These are phyloP conservation scores for Brachionus paranguensis DNA, from an alignment of 1,140 invertebrate species.

Conservation along the genomic window DNA sequence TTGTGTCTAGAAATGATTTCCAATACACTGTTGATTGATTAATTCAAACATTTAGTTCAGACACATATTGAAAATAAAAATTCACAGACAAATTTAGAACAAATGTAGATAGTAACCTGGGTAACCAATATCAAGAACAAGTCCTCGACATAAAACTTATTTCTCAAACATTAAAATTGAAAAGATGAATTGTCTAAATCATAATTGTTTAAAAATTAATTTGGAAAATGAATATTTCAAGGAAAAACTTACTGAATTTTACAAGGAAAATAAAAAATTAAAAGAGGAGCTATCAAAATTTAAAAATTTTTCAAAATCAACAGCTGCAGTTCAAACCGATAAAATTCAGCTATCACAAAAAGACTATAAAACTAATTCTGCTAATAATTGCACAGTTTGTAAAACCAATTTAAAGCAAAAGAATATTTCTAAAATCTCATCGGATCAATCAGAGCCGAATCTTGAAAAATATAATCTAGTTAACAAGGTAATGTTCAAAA, in stretches of 20 bases:
- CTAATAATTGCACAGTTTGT: not conserved
- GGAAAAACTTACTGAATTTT: conserved; percentile 26
- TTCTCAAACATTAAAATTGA: not conserved
- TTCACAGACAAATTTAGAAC: not conserved
- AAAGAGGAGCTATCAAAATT: not conserved
- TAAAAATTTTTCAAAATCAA: not conserved
- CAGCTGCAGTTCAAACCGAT: not conserved
- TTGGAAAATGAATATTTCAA: conserved; percentile 36
- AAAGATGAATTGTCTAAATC: not conserved
- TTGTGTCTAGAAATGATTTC: not conserved
- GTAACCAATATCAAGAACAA: not conserved
- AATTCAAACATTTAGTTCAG: not conserved
- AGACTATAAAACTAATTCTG: not conserved
- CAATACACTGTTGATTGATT: not conserved
- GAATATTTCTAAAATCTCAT: not conserved
- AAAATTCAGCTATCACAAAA: not conserved
- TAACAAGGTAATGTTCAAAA: conserved; percentile 17
- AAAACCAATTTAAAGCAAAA: not conserved
- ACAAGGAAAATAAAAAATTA: conserved; percentile 20
- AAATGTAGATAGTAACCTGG: not conserved
- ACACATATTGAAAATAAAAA: not conserved
- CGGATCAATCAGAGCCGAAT: not conserved
- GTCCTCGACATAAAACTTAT: not conserved
- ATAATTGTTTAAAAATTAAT: conserved; percentile 12
- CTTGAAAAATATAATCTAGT: not conserved